Base-by-base conservation (phyloP, 1,140 invertebrate genomes). In the Atta cephalotes region DNA sequence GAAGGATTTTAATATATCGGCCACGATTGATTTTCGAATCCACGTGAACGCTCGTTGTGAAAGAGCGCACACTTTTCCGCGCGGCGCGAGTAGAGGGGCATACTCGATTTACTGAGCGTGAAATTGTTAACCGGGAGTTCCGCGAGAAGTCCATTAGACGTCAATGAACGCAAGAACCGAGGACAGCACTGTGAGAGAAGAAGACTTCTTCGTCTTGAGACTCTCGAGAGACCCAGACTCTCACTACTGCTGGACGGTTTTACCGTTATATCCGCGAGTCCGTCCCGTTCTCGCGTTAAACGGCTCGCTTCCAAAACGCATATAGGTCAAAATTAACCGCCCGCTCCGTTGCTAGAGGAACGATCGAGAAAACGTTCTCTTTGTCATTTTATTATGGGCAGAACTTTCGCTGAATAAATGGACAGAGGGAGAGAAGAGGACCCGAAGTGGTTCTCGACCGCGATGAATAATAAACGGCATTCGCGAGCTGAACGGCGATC, bases 221-320 rank as follows among this genome's bases (percentile, higher is more conserved):
- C 25, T 49, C 39, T 74, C 79, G 14, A 7, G 49, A 31, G 39
- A 39, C 66, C n/a, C 31, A 39, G 65, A 39, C 31, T 71, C 31
- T 25, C 39, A 39, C 35, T 72, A 35, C 35, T 51, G 65, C 5
- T 16, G 51, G 21, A 35, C 49, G 35, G 2, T 60, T 82, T 71
- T 82, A 82, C 68, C 80, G 68, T 82, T 82, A 82, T 28, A 49
- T 14, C 28, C 25, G 25, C 39, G 66, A 6, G 9, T 74, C 18
- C 51, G 21, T 82, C 21, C 25, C 70, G 53, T 82, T 82, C 35
- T 51, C 56, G 80, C 12, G 35, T 39, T 82, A 82, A 82, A 74
- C 66, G 53, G 6, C 12, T 21, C 18, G 39, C 68, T 74, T 56
- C 53, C 58, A 71, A 82, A 82, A 82, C 39, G 25, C 35, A 82